phyloP scores from a whole-genome alignment of 2,888 invertebrate genomes.

The Orthosia gracilis region DNA sequence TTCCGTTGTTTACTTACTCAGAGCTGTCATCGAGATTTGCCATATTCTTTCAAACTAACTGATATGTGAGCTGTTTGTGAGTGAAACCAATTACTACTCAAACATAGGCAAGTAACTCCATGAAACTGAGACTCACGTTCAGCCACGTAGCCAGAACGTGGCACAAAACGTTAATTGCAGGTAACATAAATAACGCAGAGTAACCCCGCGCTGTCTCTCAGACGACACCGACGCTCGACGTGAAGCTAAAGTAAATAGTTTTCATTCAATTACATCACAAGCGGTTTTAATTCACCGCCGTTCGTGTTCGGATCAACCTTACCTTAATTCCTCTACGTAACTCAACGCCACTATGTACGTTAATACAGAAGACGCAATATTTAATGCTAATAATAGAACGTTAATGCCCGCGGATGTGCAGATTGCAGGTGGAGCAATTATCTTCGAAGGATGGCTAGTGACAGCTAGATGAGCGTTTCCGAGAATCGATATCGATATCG shows the following conservation, averaged over 20 bases:
- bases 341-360: neutral
- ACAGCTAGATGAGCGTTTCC: no score
- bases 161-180: conserved; percentile 15
- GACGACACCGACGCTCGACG: conserved; percentile 1
- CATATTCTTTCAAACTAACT: neutral
- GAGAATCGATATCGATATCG: no score
- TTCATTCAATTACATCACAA: conserved; percentile 39
- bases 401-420: no score
- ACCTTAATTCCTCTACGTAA: conserved; percentile 49
- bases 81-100: no score
- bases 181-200: conserved; percentile 15
- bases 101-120: neutral
- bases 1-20: neutral
- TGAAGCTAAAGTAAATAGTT: conserved; percentile 48
- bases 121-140: neutral
- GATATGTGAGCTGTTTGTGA: neutral
- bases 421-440: no score
- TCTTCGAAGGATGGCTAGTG: no score
- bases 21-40: no score
- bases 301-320: conserved; percentile 38
- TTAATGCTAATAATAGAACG: neutral
- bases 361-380: conserved; percentile 16
- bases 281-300: conserved; percentile 39
- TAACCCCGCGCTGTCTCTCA: conserved; percentile 8
- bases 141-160: neutral